These are phyloP conservation scores for Bacillus rossius DNA, from an alignment of 1,140 invertebrate species.

Conservation along the genomic window DNA sequence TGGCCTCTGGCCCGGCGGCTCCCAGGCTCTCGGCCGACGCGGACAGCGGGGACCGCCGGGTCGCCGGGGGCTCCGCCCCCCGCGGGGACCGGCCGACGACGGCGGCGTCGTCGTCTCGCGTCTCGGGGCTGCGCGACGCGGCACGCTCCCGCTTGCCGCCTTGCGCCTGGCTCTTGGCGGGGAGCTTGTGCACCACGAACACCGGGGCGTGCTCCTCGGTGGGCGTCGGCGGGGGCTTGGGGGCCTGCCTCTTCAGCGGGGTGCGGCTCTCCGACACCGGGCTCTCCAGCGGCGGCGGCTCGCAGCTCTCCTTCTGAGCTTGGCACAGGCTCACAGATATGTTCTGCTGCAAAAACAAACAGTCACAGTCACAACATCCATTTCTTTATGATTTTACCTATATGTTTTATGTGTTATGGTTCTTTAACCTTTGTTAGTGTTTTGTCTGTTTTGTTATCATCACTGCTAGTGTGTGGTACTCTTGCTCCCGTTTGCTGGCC, in stretches of 20 bases:
- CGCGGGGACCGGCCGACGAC: conserved; percentile 15
- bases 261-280: background rate
- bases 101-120: conserved; percentile 44
- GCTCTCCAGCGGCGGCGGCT: background rate
- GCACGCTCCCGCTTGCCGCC: conserved; percentile 67
- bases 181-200: too few relatives aligned
- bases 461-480: too few relatives aligned
- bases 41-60: conserved; percentile 58
- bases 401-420: too few relatives aligned
- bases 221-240: conserved; percentile 53
- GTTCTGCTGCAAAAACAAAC: too few relatives aligned
- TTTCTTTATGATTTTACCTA: too few relatives aligned
- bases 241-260: conserved; percentile 39
- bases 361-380: too few relatives aligned
- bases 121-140: conserved; percentile 58
- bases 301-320: background rate
- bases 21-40: conserved; percentile 64
- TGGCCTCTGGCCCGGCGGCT: conserved; percentile 47
- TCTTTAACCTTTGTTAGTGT: too few relatives aligned
- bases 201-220: background rate
- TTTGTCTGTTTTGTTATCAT: too few relatives aligned
- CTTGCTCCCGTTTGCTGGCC: too few relatives aligned
- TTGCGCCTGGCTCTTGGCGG: conserved; percentile 56
- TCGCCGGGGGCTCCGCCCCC: conserved; percentile 34
- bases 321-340: background rate